Evolutionary conservation across 2,888 invertebrate species (phyloP).

Genomic region (Ophioninae sp.): DNA sequence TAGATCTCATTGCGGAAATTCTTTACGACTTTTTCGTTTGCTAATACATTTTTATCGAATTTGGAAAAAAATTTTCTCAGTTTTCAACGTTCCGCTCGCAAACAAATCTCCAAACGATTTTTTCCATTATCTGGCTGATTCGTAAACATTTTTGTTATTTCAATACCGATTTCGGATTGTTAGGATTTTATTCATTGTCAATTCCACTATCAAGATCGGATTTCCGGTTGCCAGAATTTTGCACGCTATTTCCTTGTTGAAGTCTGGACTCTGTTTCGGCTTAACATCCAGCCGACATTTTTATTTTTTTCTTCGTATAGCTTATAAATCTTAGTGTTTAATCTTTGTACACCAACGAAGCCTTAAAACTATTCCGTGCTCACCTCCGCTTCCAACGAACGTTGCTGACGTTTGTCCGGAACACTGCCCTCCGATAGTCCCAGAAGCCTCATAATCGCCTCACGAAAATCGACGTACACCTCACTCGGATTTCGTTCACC

Average conservation of each 20-base stretch:
- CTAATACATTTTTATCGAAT: no score
- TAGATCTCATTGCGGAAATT: no score
- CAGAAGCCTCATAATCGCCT: conserved; percentile 89
- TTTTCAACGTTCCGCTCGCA: no score
- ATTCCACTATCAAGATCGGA: neutral
- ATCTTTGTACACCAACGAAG: neutral
- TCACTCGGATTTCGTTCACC: conserved; percentile 93
- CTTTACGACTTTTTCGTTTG: no score
- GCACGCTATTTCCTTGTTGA: no score
- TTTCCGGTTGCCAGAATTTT: neutral
- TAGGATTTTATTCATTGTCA: neutral
- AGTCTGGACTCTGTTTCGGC: neutral
- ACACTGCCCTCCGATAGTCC: conserved; percentile 80
- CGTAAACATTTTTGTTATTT: neutral
- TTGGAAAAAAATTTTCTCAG: no score
- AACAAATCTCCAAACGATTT: no score
- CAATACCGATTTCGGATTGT: neutral
- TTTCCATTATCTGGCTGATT: neutral
- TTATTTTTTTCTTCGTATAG: neutral
- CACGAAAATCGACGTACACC: conserved; percentile 92
- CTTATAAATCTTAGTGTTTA: neutral
- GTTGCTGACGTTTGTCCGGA: conserved; percentile 59
- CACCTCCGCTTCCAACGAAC: conserved; percentile 77
- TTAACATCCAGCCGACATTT: neutral
- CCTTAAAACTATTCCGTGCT: conserved; percentile 30